These are phyloP conservation scores for Apoderus coryli DNA, from an alignment of 2,888 invertebrate genomes.

Conservation along the genomic window DNA sequence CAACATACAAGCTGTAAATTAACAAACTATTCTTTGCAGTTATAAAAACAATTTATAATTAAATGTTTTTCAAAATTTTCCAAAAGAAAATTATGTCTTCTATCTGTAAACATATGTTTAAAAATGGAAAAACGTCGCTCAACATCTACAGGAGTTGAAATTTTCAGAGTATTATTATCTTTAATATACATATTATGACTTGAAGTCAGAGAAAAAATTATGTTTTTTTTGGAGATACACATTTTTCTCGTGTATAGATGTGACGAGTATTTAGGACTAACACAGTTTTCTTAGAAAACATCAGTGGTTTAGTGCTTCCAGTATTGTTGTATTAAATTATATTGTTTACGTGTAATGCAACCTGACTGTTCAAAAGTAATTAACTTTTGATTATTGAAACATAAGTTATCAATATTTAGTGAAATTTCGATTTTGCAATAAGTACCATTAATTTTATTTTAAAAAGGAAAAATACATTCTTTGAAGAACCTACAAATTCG, in stretches of 20 bases:
- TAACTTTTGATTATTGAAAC: constrained; percentile 1
- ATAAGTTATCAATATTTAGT: constrained; percentile 2
- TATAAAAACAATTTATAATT: too few relatives aligned
- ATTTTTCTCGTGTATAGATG: constrained; percentile 2
- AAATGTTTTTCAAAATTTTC: too few relatives aligned
- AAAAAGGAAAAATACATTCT: constrained; percentile 2
- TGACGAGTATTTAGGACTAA: constrained; percentile 1
- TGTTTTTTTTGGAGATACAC: constrained; percentile 2
- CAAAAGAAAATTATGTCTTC: too few relatives aligned
- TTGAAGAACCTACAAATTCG: constrained; percentile 1
- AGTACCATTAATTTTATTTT: constrained; percentile 1
- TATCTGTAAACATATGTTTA: too few relatives aligned
- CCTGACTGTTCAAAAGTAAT: not conserved
- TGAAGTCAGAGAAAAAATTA: not conserved
- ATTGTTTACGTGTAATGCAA: constrained; percentile 1
- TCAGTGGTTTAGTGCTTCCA: too few relatives aligned
- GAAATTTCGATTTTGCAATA: too few relatives aligned
- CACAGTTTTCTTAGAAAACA: constrained; percentile 2
- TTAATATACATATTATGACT: constrained; percentile 3
- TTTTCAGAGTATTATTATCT: constrained; percentile 3
- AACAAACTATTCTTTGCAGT: too few relatives aligned
- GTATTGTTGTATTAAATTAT: too few relatives aligned
- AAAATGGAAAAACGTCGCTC: too few relatives aligned
- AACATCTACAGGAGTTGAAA: too few relatives aligned
- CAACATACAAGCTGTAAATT: too few relatives aligned